A percentile compares a stretch with the other conserved stretches of the same genome.
These are phyloP conservation scores for Eurystomus gularis DNA, from an alignment of 2,113 vertebrate genomes.

Conservation along the genomic window DNA sequence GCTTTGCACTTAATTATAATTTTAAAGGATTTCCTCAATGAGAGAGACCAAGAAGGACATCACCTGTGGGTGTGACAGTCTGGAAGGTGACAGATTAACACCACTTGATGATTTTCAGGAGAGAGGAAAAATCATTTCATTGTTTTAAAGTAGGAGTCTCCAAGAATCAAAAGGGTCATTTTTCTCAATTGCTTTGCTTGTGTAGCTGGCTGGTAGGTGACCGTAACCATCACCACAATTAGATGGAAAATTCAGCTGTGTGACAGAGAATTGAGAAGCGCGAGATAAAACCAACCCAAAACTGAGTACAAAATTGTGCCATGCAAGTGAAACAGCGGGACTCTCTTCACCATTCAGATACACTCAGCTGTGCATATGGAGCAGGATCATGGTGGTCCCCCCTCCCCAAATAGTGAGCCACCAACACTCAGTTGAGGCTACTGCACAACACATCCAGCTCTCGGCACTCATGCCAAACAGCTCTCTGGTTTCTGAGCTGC, in stretches of 20 bases:
- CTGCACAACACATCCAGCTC: neutral
- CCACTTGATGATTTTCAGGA: neutral
- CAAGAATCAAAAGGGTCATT: neutral
- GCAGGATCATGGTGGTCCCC: neutral
- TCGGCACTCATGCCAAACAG: neutral
- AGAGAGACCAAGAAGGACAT: neutral
- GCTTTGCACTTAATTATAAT: neutral
- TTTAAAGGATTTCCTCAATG: neutral
- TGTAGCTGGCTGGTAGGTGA: neutral
- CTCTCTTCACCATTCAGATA: neutral
- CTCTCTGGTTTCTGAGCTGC: neutral
- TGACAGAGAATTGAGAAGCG: neutral
- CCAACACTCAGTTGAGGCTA: fast-evolving
- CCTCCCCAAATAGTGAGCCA: neutral
- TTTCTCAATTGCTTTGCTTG: neutral
- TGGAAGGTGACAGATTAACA: neutral
- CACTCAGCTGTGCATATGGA: fast-evolving
- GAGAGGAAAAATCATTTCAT: neutral
- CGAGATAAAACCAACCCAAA: neutral
- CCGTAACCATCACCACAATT: neutral
- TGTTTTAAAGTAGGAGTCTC: neutral
- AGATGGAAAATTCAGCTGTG: neutral
- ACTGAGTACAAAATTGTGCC: neutral
- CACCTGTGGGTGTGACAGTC: neutral
- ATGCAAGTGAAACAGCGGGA: neutral